Conservation (phyloP, 2,797 vertebrate genomes). For the Pangasius krempfi region DNA sequence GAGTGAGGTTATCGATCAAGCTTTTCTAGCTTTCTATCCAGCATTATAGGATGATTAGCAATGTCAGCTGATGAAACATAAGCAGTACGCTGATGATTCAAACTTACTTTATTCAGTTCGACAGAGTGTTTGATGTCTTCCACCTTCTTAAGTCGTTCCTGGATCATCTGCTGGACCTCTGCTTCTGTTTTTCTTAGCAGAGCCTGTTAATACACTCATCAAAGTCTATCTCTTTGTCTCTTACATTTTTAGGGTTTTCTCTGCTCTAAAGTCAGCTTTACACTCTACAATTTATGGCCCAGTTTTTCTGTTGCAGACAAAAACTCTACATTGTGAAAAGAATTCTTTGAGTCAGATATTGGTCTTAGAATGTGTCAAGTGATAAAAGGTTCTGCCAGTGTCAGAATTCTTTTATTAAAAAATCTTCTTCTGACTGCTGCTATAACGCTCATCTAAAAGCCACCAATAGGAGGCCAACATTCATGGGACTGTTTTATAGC, state of each 20-base stretch:
- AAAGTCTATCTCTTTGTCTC: background rate
- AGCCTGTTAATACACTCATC: constrained; percentile 59
- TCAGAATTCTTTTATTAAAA: background rate
- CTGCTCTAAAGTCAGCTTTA: background rate
- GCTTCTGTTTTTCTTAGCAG: constrained; percentile 74
- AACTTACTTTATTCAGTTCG: constrained; percentile 75
- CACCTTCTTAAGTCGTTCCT: constrained; percentile 73
- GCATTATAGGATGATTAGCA: background rate
- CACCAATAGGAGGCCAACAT: background rate
- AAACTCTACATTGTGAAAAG: background rate
- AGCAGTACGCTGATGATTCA: background rate
- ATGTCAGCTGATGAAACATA: background rate
- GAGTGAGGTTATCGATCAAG: background rate
- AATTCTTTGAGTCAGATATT: background rate
- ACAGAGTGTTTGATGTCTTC: constrained; percentile 73
- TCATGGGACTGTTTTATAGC: background rate
- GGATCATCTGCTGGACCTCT: constrained; percentile 81
- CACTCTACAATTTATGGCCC: background rate
- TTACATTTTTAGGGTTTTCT: background rate
- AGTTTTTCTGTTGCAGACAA: background rate
- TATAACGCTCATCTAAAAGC: background rate
- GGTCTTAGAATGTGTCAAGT: background rate
- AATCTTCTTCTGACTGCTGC: background rate
- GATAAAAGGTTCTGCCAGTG: background rate
- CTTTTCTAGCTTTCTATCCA: background rate